Conservation (phyloP, 2,797 vertebrate species). For the Podarcis lilfordi region DNA sequence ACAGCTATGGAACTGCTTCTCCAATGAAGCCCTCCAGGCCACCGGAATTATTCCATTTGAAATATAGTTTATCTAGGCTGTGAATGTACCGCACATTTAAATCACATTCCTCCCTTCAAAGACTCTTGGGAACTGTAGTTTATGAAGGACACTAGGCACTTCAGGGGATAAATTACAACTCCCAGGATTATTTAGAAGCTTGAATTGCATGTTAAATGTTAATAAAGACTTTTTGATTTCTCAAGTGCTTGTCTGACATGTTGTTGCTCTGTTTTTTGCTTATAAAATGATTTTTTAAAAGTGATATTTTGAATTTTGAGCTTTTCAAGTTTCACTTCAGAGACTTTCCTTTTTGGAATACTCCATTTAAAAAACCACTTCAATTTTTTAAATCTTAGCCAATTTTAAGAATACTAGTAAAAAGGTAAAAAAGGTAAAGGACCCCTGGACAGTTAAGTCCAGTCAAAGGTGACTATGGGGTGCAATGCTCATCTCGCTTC, state of each 20-base stretch:
- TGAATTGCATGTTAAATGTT: not conserved
- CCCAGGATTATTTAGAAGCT: too few species aligned
- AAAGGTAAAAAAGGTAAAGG: too few species aligned
- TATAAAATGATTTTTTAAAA: not conserved
- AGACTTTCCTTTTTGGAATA: not conserved
- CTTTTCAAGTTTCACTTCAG: not conserved
- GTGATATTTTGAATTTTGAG: not conserved
- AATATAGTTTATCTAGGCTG: not conserved
- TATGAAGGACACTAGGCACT: too few species aligned
- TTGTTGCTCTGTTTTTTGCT: not conserved
- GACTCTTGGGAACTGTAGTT: too few species aligned
- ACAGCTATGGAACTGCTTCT: not conserved
- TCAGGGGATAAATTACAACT: too few species aligned
- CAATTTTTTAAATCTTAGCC: not conserved
- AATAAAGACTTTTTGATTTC: not conserved
- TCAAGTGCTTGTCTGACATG: not conserved
- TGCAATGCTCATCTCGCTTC: too few species aligned
- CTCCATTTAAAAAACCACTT: not conserved
- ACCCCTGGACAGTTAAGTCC: too few species aligned
- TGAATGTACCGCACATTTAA: too few species aligned
- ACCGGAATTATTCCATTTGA: too few species aligned
- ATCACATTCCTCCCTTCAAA: too few species aligned
- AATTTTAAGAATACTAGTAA: not conserved
- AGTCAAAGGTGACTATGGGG: too few species aligned
- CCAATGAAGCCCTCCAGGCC: too few species aligned